Base-by-base conservation (phyloP, 2,797 vertebrate genomes). In the Acanthurus leucopareius region DNA sequence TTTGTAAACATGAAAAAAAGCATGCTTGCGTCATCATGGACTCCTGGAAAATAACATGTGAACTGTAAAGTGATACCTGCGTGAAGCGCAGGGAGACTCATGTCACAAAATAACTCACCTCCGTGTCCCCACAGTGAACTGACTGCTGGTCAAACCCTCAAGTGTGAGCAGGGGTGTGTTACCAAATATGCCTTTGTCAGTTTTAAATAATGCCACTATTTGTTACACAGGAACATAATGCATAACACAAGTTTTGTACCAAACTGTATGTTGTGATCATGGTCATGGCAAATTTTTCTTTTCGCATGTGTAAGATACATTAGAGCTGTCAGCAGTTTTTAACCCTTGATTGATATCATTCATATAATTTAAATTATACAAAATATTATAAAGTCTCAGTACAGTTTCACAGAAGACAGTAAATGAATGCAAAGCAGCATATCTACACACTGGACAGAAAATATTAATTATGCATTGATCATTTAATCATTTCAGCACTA, bases 51-150 rank as follows among this genome's bases (percentile, higher is more conserved):
- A 56, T 42, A 64, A 65, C 61, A 65, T 62, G 49, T 68, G 67
- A 80, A 25, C 4, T 75, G 83, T 83, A 86, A 86, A 76, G 48
- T 25, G 78, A 84, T 14, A 77, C 57, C 66, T 48, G 38, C 13
- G 4, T 72, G 74, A 85, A 57, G 9, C 5, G 16, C 2, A 40
- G 54, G 35, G 58, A 73, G 40, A 52, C 48, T 51, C 42, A 48
- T 40, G 62, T 69, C 61, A 64, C 65, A 59, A 32, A 28, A 32
- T 14, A 47, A 68, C 28, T 68, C 13, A 10, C 48, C 53, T 68
- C 56, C 32, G 44, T 57, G 63, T 75, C 54, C 47, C 14, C 15
- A 52, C 66, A 48, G 22, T 83, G 47, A 63, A 15, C 38, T 22
- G 19, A 75, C 44, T 61, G 47, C 20, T 53, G 52, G 52, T 58